Percentiles rank a stretch among this genome's conserved stretches.
These are phyloP conservation scores for Siderastrea siderea DNA, from an alignment of 92 coral and sea anemone species.

Conservation along the genomic window DNA sequence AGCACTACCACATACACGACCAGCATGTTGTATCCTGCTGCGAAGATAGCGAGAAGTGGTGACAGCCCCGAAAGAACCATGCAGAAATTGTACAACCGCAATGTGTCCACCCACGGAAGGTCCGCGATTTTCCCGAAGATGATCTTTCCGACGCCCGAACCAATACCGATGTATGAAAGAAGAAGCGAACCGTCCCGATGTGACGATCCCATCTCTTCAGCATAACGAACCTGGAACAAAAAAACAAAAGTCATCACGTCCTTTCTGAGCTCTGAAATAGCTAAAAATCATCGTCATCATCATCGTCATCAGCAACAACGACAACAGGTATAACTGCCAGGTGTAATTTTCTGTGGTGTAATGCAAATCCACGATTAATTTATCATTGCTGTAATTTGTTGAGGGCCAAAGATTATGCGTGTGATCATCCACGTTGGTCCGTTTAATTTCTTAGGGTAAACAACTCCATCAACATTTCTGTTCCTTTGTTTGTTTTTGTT, in stretches of 20 bases:
- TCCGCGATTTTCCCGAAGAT: slow-evolving; percentile 93
- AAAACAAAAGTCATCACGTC: not conserved
- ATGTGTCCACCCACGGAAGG: slow-evolving; percentile 70
- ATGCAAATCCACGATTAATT: no score
- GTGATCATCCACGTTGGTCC: no score
- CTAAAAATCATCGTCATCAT: no score
- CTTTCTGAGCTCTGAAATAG: not conserved
- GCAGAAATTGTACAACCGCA: slow-evolving; percentile 75
- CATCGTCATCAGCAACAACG: no score
- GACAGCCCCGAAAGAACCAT: slow-evolving; percentile 93
- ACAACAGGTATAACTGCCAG: no score
- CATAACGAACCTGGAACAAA: slow-evolving; percentile 79
- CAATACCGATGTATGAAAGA: slow-evolving; percentile 89
- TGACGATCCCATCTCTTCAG: slow-evolving; percentile 88
- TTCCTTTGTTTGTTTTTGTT: no score
- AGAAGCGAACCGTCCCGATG: slow-evolving; percentile 88
- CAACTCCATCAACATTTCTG: no score
- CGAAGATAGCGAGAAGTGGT: slow-evolving; percentile 77
- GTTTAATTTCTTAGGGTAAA: no score
- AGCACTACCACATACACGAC: slow-evolving; percentile 86
- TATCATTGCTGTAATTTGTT: no score
- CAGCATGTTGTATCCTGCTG: slow-evolving; percentile 82
- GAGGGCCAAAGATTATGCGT: no score
- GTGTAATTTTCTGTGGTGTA: no score
- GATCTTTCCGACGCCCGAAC: slow-evolving; percentile 91